Base-by-base conservation (phyloP, 2,797 vertebrate species). In the Halcyon badia region DNA sequence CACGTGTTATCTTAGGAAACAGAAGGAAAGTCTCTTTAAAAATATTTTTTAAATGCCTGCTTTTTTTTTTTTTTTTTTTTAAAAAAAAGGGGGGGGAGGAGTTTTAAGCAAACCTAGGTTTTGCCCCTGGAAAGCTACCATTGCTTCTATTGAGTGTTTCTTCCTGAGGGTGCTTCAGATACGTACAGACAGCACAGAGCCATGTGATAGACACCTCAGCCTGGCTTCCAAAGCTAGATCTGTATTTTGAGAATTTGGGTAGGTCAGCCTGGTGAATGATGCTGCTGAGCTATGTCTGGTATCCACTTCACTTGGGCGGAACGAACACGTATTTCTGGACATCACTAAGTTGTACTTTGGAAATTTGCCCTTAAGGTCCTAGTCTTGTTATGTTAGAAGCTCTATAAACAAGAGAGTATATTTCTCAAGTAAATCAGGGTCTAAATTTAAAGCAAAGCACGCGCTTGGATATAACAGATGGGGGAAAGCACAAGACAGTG, bases 401-500 rank as follows among this genome's bases (percentile, higher is more conserved):
- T 84, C 35, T 90, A 3, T 60, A 77, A 91, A 77, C 19, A 89
- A 37, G 58, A 57, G 44, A 93, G 69, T 56, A 9, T 35, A 91
- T 90, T 77, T 58, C 80, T 86, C 64, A 79, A 70, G 64, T 88
- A 89, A 44, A 82, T 52, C 37, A 68, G 46, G 11, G n/a, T 49
- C 73, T 88, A 94, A 94, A 91, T 93, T 82, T 66, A 89, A 76
- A 28, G 1, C 81, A 84, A 76, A 92, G 86, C 82, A 91, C 6
- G 11, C 1, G 2, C 57, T 80, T 80, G 84, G 37, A 19, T 88
- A 11, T 72, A 88, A 79, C 89, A 94, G 93, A 96, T 91, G 85
- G 95, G 69, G 75, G 35, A 70, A 79, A 87, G 68, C 94, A 95
- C 2, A 3, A 94, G 90, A 78, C 76, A 88, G 79, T 72, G 83